phyloP scores from a whole-genome alignment of 2,797 vertebrate genomes.

The Gymnoscopelus microlampas region DNA sequence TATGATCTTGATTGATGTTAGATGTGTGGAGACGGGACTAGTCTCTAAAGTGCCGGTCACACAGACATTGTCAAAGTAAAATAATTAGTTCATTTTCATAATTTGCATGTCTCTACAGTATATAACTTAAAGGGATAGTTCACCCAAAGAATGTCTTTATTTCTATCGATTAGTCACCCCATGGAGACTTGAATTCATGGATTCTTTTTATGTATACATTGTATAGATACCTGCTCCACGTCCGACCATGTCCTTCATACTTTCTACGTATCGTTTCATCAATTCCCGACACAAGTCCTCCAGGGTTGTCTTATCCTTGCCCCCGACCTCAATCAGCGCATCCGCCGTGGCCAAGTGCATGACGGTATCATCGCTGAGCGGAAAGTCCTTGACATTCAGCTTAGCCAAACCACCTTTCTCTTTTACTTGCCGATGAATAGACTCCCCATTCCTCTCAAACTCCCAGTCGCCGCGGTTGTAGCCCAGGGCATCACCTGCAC shows the following conservation, averaged over 20 bases:
- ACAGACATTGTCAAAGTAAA: too few species aligned
- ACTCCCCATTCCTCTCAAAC: constrained; percentile 64
- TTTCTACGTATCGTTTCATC: constrained; percentile 80
- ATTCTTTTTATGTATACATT: too few species aligned
- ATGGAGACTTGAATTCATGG: too few species aligned
- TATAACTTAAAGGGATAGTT: too few species aligned
- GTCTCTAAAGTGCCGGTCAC: too few species aligned
- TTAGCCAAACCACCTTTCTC: constrained; percentile 75
- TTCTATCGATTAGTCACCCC: too few species aligned
- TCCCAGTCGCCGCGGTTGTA: constrained; percentile 76
- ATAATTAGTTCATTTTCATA: too few species aligned
- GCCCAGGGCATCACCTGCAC: constrained; percentile 78
- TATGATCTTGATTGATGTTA: too few species aligned
- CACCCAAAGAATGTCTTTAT: too few species aligned
- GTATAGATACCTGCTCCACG: constrained; percentile 82
- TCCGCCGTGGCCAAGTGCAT: constrained; percentile 87
- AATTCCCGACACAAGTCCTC: constrained; percentile 69
- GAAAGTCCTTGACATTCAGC: constrained; percentile 70
- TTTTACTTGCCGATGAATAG: constrained; percentile 79
- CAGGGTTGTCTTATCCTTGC: constrained; percentile 15
- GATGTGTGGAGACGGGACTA: too few species aligned
- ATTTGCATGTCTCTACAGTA: too few species aligned
- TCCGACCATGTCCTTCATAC: constrained; percentile 83
- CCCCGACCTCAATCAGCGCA: constrained; percentile 72
- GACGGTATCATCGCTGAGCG: constrained; percentile 83